These are phyloP conservation scores for Pegoplata infirma DNA, from an alignment of 2,888 invertebrate species.

Conservation along the genomic window DNA sequence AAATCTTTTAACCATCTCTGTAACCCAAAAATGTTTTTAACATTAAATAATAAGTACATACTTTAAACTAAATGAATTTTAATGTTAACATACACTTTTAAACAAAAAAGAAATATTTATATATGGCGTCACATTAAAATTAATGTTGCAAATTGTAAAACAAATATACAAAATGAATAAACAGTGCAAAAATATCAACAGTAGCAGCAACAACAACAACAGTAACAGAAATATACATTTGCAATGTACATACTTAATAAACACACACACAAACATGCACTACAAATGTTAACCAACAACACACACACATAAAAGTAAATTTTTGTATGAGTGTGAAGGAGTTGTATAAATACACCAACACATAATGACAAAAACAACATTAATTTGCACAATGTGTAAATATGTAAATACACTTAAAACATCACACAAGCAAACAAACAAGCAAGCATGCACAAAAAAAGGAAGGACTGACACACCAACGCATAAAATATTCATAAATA, in stretches of 20 bases:
- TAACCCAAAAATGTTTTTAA: no score
- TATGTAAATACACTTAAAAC: conserved; percentile 7
- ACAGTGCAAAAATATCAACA: conserved; percentile 21
- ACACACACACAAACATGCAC: neutral
- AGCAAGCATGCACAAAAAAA: neutral
- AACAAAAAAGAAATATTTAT: no score
- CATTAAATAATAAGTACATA: no score
- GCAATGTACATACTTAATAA: neutral
- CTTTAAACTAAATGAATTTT: no score
- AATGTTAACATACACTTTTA: no score
- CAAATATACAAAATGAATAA: conserved; percentile 55
- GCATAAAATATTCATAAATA: no score
- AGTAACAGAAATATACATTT: conserved; percentile 24
- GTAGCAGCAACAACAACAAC: conserved; percentile 33
- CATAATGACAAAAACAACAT: conserved; percentile 53
- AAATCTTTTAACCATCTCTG: no score
- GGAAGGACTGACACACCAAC: no score
- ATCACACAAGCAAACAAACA: neutral
- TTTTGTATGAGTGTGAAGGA: neutral
- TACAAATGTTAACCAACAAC: conserved; percentile 12
- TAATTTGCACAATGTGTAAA: conserved; percentile 49
- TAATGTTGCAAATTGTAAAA: conserved; percentile 62
- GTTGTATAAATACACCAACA: conserved; percentile 14
- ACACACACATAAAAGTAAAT: neutral
- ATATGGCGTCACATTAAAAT: conserved; percentile 62